Base-by-base conservation (phyloP, 1,140 invertebrate species). In the Drosophila burlai region DNA sequence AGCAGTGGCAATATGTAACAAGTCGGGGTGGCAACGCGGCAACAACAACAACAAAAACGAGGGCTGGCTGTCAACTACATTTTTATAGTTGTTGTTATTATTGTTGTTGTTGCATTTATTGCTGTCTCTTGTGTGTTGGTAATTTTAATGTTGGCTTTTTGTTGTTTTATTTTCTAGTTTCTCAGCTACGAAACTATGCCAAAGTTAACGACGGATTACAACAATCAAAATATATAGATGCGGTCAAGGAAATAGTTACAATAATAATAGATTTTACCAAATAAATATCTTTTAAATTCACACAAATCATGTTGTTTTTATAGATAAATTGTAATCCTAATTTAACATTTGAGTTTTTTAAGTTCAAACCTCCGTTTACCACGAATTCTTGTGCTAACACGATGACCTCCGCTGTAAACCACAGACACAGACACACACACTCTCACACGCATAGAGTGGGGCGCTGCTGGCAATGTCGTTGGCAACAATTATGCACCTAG, bases 121-220 rank as follows among this genome's bases (percentile, higher is more conserved):
- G 61, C 68, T 85, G 68, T 67, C 68, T 72, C 67, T 82, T 82
- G 59, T 46, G 76, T 60, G 78, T 77, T 89, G 68, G 80, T 72
- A 71, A 83, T 89, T 89, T 87, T 78, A 78, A 89, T 79, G 77
- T 78, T 68, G 63, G 38, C 40, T 76, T 74, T 63, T 63, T 29
- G 31, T 59, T 38, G 63, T 85, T 72, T 83, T 74, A 59, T 83
- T 83, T 89, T 78, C 65, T 83, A 67, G 80, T 83, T 87, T 86
- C 83, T 83, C 62, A 67, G 63, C 77, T 60, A 63, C 57, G 52
- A 89, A 89, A 89, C 84, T 89, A 81, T 89, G 84, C 81, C 84
- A 89, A 84, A 89, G 81, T 81, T 89, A 89, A 89, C 85, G 75
- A 81, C 67, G 68, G 67, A 85, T 90, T 89, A 80, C 75, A 90